Conservation (phyloP, 2,888 invertebrate genomes). For the Heliothis peltigera region DNA sequence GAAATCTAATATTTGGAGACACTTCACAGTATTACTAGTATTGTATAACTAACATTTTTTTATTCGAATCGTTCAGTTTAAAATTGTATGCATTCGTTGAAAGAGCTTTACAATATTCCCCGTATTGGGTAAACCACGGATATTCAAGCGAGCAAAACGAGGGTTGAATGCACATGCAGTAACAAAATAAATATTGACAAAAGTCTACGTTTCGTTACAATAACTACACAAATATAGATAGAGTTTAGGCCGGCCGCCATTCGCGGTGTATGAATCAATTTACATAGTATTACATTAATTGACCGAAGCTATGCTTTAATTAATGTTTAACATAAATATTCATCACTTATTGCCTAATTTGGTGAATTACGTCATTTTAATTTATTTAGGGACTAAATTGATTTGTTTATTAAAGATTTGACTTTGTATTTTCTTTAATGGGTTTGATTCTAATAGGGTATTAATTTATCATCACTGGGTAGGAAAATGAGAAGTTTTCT, state of each 20-base stretch:
- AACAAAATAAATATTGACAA: constrained; percentile 44
- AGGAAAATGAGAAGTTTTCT: not conserved
- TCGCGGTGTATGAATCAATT: constrained; percentile 45
- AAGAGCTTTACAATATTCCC: constrained; percentile 21
- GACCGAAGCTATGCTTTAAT: constrained; percentile 44
- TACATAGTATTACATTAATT: constrained; percentile 51
- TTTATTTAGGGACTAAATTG: constrained; percentile 19
- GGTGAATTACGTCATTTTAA: constrained; percentile 15
- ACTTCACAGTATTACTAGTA: not conserved
- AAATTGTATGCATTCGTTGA: constrained; percentile 19
- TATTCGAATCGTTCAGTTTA: not conserved
- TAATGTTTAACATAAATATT: constrained; percentile 42
- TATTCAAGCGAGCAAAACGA: constrained; percentile 15
- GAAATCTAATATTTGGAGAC: not conserved
- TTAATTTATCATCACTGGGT: not conserved
- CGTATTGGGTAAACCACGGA: constrained; percentile 36
- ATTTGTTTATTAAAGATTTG: constrained; percentile 6
- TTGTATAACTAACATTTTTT: not conserved
- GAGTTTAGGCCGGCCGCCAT: constrained; percentile 13
- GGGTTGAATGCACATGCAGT: constrained; percentile 34
- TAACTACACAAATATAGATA: constrained; percentile 8
- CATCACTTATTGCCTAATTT: constrained; percentile 39
- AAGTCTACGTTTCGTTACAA: constrained; percentile 9
- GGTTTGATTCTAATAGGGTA: not conserved
- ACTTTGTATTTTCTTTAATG: constrained; percentile 5